These are phyloP conservation scores for Lagocephalus sceleratus DNA, from an alignment of 2,797 vertebrate species.

Conservation along the genomic window DNA sequence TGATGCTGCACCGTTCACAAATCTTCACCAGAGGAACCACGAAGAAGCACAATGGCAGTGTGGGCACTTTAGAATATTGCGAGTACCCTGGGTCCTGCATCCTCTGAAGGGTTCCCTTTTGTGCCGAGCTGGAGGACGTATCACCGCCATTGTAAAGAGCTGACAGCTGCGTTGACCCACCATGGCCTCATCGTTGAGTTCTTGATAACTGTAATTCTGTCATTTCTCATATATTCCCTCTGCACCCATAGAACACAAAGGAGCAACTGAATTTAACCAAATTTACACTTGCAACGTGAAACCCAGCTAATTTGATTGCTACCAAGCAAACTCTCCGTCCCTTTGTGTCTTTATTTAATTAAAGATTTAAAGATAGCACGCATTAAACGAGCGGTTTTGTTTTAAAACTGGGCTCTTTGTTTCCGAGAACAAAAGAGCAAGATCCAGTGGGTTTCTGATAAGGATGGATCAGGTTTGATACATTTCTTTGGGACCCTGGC, in stretches of 20 bases:
- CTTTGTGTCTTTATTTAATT: neutral
- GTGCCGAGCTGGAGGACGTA: conserved; percentile 13
- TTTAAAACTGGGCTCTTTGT: neutral
- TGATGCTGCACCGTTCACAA: neutral
- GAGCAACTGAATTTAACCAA: neutral
- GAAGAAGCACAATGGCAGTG: neutral
- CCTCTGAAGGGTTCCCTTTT: conserved; percentile 1
- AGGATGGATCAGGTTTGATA: neutral
- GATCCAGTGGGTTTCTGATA: conserved; percentile 9
- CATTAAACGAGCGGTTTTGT: neutral
- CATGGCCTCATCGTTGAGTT: conserved; percentile 13
- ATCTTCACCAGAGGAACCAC: conserved; percentile 9
- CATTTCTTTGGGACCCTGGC: conserved; percentile 1
- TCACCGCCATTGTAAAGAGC: conserved; percentile 13
- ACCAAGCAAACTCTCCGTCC: no score
- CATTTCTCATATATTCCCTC: neutral
- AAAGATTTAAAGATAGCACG: neutral
- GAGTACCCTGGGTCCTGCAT: neutral
- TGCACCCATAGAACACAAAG: conserved; percentile 1
- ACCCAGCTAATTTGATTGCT: no score
- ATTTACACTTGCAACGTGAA: no score
- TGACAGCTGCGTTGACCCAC: conserved; percentile 2
- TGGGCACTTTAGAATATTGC: neutral
- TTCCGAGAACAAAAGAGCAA: neutral
- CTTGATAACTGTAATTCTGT: conserved; percentile 37